phyloP scores from a whole-genome alignment of 2,113 vertebrate species.

The Zapornia atra region DNA sequence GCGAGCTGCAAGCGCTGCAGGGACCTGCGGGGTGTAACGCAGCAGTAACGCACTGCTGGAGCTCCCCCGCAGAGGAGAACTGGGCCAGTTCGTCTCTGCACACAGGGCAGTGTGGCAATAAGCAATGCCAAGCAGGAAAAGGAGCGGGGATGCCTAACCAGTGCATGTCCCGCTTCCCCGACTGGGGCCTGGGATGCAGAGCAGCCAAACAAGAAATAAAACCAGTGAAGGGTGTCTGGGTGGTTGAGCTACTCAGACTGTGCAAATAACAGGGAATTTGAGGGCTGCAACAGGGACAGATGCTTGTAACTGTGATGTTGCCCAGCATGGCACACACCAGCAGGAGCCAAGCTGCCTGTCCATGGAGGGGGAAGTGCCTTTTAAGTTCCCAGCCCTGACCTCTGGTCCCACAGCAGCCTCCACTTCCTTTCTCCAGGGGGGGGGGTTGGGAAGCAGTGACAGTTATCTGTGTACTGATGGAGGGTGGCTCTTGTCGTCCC shows the following conservation, averaged over 20 bases:
- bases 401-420: background rate
- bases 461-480: accelerated
- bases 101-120: background rate
- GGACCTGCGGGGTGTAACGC: background rate
- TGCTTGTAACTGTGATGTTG: background rate
- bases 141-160: background rate
- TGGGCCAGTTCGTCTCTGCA: background rate
- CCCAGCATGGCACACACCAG: accelerated
- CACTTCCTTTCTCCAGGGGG: accelerated
- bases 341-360: accelerated
- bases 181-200: background rate
- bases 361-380: background rate
- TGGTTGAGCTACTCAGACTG: accelerated
- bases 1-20: background rate
- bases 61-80: background rate
- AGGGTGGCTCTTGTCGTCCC: background rate
- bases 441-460: background rate
- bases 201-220: background rate
- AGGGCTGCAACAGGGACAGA: background rate
- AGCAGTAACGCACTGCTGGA: background rate
- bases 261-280: accelerated
- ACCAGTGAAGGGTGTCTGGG: accelerated
- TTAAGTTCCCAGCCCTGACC: background rate
- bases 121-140: background rate
- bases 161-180: background rate